These are phyloP conservation scores for Apistogramma diplotaenia DNA, from an alignment of 2,113 vertebrate species.

Conservation along the genomic window DNA sequence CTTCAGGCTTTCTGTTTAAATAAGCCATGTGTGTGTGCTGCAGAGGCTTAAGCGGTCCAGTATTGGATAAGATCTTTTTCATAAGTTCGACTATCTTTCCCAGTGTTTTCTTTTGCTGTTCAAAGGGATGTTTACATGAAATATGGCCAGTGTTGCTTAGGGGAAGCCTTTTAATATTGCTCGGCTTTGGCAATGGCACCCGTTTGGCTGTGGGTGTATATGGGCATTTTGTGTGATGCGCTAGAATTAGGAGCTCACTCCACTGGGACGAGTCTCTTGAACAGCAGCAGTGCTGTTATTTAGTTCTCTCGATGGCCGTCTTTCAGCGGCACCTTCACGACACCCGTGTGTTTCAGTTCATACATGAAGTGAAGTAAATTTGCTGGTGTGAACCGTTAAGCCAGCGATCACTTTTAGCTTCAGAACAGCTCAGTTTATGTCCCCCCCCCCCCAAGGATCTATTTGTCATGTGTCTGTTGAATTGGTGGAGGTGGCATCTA, in stretches of 20 bases:
- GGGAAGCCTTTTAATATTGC: constrained; percentile 20
- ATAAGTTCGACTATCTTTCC: background rate
- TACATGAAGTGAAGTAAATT: background rate
- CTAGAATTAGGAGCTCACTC: background rate
- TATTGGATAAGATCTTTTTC: background rate
- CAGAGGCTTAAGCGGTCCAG: constrained; percentile 9
- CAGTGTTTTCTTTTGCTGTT: background rate
- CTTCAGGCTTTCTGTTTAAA: background rate
- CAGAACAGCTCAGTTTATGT: background rate
- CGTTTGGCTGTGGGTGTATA: background rate
- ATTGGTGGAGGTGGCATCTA: constrained; percentile 34
- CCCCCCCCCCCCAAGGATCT: background rate
- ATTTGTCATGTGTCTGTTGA: constrained; percentile 48
- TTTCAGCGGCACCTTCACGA: background rate
- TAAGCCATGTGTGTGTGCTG: background rate
- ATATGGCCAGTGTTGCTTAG: constrained; percentile 19
- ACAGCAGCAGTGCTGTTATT: background rate
- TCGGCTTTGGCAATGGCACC: background rate
- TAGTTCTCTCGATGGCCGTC: background rate
- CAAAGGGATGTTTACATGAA: constrained; percentile 39
- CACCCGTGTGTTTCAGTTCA: background rate
- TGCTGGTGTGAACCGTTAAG: background rate
- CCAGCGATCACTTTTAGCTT: background rate
- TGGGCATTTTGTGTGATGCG: background rate
- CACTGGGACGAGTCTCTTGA: background rate